Conservation (phyloP, 2,113 vertebrate species). For the Otolemur garnettii region DNA sequence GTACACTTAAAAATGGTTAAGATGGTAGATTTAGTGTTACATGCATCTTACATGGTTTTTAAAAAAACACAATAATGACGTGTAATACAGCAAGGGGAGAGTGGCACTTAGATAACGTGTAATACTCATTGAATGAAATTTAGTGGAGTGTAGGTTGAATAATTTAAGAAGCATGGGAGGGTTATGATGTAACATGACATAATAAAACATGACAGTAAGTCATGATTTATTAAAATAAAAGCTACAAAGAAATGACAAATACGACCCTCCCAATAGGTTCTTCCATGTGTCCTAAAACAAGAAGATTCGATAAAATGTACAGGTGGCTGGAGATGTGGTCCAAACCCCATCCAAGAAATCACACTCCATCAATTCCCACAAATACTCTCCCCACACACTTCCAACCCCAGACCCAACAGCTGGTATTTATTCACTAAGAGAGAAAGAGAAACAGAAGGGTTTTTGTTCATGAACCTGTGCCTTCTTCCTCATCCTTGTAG, state of each 20-base stretch:
- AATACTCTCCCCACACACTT: neutral
- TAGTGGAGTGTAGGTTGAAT: neutral
- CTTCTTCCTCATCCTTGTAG: neutral
- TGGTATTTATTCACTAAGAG: too few relatives aligned
- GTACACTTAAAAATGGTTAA: neutral
- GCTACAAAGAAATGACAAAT: neutral
- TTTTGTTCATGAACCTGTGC: neutral
- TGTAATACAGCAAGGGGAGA: neutral
- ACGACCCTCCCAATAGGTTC: neutral
- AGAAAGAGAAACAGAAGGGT: neutral
- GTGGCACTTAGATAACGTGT: neutral
- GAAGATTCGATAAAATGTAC: neutral
- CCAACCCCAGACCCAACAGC: neutral
- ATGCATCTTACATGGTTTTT: neutral
- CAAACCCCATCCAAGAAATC: neutral
- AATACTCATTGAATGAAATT: neutral
- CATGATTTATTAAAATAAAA: constrained; percentile 4
- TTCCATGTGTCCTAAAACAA: neutral
- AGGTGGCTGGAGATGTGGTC: neutral
- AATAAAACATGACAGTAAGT: neutral
- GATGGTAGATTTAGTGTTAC: neutral
- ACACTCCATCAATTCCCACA: neutral
- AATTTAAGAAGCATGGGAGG: neutral
- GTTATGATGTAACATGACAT: neutral
- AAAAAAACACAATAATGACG: neutral